Evolutionary conservation across 2,888 invertebrate genomes (phyloP).

Genomic region (Coleophora flavipennella): DNA sequence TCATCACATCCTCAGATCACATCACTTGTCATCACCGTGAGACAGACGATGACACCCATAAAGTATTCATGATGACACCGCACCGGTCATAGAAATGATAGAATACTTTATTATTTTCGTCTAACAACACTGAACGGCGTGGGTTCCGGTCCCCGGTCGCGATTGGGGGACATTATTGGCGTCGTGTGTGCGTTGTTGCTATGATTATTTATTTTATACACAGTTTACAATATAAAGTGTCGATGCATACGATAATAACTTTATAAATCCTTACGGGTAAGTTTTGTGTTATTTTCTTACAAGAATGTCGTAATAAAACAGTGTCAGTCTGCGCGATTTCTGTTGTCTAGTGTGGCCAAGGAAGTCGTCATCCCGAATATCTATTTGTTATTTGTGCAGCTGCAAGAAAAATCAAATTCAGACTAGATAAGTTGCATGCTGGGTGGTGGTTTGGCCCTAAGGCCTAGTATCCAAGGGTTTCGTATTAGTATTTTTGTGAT

Average conservation of each 20-base stretch:
- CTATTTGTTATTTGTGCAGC: slow-evolving; percentile 36
- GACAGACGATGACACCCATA: too few relatives aligned
- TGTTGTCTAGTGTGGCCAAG: slow-evolving; percentile 39
- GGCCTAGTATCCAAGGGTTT: too few relatives aligned
- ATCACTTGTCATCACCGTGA: too few relatives aligned
- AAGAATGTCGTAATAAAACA: not conserved
- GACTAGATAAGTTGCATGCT: too few relatives aligned
- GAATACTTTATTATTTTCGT: slow-evolving; percentile 13
- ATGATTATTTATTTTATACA: not conserved
- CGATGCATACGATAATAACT: slow-evolving; percentile 12
- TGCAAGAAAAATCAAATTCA: slow-evolving; percentile 13
- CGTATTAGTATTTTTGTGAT: too few relatives aligned
- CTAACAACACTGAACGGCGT: slow-evolving; percentile 61
- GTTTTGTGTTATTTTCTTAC: slow-evolving; percentile 21
- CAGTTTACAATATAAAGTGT: too few relatives aligned
- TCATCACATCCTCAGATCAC: too few relatives aligned
- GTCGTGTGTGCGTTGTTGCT: slow-evolving; percentile 18
- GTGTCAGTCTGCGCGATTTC: slow-evolving; percentile 38
- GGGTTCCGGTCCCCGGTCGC: slow-evolving; percentile 46
- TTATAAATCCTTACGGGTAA: slow-evolving; percentile 37
- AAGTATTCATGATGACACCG: too few relatives aligned
- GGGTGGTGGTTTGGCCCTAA: too few relatives aligned
- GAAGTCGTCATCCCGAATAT: slow-evolving; percentile 20
- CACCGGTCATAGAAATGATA: too few relatives aligned
- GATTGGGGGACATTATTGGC: slow-evolving; percentile 42